phyloP scores from a whole-genome alignment of 2,888 invertebrate genomes.

The Hypomecis atomaria region DNA sequence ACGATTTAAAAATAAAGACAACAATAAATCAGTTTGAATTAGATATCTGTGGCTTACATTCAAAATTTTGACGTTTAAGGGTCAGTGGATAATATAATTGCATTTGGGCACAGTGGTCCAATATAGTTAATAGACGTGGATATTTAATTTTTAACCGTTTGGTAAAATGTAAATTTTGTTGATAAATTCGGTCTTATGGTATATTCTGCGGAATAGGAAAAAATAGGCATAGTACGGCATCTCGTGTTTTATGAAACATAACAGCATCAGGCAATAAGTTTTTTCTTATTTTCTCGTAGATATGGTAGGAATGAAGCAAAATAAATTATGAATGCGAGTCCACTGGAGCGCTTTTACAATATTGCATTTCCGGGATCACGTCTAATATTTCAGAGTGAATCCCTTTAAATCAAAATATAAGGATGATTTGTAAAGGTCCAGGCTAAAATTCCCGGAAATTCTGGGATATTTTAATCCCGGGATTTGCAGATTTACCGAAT shows the following conservation, averaged over 20 bases:
- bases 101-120: too few relatives aligned
- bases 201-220: too few relatives aligned
- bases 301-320: neutral
- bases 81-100: too few relatives aligned
- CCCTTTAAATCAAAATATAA: conserved; percentile 23
- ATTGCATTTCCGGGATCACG: conserved; percentile 11
- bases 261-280: neutral
- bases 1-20: too few relatives aligned
- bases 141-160: too few relatives aligned
- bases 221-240: too few relatives aligned
- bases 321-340: neutral
- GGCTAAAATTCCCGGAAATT: conserved; percentile 20
- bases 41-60: too few relatives aligned
- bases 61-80: too few relatives aligned
- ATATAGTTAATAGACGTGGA: too few relatives aligned
- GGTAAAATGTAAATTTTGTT: too few relatives aligned
- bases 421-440: conserved; percentile 27
- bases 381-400: conserved; percentile 13
- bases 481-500: conserved; percentile 31
- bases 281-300: neutral
- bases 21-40: too few relatives aligned
- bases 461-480: conserved; percentile 27
- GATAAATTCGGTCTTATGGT: too few relatives aligned
- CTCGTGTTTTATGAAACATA: neutral
- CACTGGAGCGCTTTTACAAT: conserved; percentile 8